Evolutionary conservation across 2,888 invertebrate species (phyloP).

Genomic region (Terebella lapidaria): DNA sequence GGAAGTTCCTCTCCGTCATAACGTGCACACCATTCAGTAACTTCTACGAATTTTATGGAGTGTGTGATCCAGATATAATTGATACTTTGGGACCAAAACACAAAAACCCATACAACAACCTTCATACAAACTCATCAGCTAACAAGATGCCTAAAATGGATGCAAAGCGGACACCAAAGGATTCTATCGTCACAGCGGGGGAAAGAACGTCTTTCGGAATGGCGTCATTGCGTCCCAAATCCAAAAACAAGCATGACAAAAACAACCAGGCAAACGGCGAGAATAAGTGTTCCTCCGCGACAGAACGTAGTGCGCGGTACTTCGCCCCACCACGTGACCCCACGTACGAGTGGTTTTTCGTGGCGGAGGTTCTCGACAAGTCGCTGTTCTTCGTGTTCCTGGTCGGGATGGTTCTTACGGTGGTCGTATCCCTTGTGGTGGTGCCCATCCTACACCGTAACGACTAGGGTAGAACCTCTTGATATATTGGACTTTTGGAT

Average conservation of each 20-base stretch:
- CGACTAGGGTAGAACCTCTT: no score
- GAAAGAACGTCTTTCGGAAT: background rate
- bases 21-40: slow-evolving; percentile 27
- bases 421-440: slow-evolving; percentile 18
- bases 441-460: slow-evolving; percentile 17
- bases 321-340: slow-evolving; percentile 11
- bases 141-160: background rate
- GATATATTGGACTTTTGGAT: no score
- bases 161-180: background rate
- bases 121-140: background rate
- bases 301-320: background rate
- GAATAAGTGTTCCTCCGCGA: background rate
- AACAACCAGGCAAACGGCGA: background rate
- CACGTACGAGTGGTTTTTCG: slow-evolving; percentile 26
- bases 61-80: no score
- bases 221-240: background rate
- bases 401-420: slow-evolving; percentile 17
- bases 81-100: no score
- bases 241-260: background rate
- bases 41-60: slow-evolving; percentile 19
- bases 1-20: slow-evolving; percentile 34
- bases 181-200: background rate
- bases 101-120: background rate
- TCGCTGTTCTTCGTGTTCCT: slow-evolving; percentile 22
- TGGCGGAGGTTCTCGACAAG: slow-evolving; percentile 25